These are phyloP conservation scores for Caenorhabditis sp. DNA, from an alignment of 2,888 invertebrate genomes.

Conservation along the genomic window DNA sequence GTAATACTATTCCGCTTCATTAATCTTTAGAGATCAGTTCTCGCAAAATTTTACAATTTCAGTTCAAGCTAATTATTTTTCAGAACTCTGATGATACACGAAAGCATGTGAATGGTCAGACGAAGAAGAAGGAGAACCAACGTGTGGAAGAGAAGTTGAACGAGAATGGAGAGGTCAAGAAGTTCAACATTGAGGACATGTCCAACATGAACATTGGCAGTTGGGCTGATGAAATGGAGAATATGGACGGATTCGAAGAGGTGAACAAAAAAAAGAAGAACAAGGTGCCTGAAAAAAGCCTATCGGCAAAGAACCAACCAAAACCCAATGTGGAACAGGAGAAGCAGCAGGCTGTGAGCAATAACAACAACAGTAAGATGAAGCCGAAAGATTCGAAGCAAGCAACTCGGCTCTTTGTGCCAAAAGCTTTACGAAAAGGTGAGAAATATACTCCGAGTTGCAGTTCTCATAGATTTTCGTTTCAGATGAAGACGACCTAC, in stretches of 20 bases:
- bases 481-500: slow-evolving; percentile 47
- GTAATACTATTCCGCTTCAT: too few relatives aligned
- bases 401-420: slow-evolving; percentile 44
- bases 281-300: slow-evolving; percentile 26
- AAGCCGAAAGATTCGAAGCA: slow-evolving; percentile 34
- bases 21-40: too few relatives aligned
- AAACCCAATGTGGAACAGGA: not conserved
- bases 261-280: slow-evolving; percentile 53
- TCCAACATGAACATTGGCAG: slow-evolving; percentile 20
- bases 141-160: not conserved
- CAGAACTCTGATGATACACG: slow-evolving; percentile 32
- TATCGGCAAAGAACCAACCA: slow-evolving; percentile 3
- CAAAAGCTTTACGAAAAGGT: slow-evolving; percentile 55
- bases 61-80: too few relatives aligned
- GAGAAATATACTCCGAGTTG: not conserved
- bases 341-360: not conserved
- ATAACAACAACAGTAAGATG: slow-evolving; percentile 19
- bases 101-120: slow-evolving; percentile 16
- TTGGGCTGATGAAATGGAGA: slow-evolving; percentile 43
- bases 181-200: slow-evolving; percentile 30
- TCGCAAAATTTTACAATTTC: too few relatives aligned
- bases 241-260: slow-evolving; percentile 26
- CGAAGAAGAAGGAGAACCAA: slow-evolving; percentile 3
- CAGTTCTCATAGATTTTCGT: not conserved
- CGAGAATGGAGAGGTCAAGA: slow-evolving; percentile 24